Evolutionary conservation across 2,797 vertebrate genomes (phyloP).

Genomic region (Pangasius krempfi): DNA sequence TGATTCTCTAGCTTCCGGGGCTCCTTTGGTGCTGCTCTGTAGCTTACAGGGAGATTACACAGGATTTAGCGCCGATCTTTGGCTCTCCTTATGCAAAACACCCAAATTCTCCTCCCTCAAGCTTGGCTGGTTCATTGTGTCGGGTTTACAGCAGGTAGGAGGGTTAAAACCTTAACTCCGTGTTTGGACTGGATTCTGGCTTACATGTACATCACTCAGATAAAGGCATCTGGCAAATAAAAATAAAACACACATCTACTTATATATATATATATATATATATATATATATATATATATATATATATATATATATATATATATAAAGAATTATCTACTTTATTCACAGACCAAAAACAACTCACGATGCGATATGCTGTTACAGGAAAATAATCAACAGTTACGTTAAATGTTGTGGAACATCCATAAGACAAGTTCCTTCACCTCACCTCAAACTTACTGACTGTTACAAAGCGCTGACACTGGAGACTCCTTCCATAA

Average conservation of each 20-base stretch:
- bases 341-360: background rate
- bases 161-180: conserved; percentile 15
- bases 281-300: background rate
- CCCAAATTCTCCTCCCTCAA: conserved; percentile 58
- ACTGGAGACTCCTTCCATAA: too few relatives aligned
- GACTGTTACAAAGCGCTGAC: too few relatives aligned
- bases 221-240: background rate
- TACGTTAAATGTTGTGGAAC: too few relatives aligned
- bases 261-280: background rate
- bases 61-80: conserved; percentile 78
- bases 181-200: background rate
- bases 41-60: conserved; percentile 78
- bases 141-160: conserved; percentile 17
- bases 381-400: background rate
- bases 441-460: too few relatives aligned
- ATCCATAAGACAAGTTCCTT: background rate
- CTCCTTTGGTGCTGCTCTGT: conserved; percentile 66
- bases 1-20: conserved; percentile 72
- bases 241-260: background rate
- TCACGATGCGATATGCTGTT: too few relatives aligned
- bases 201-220: background rate
- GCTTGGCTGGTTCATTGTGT: conserved; percentile 43
- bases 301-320: too few relatives aligned
- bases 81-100: conserved; percentile 69
- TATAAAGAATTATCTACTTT: too few relatives aligned